Percentiles rank a stretch among this genome's conserved stretches.
phyloP scores from a whole-genome alignment of 1,140 invertebrate species.

The Aphaenogaster rudis region DNA sequence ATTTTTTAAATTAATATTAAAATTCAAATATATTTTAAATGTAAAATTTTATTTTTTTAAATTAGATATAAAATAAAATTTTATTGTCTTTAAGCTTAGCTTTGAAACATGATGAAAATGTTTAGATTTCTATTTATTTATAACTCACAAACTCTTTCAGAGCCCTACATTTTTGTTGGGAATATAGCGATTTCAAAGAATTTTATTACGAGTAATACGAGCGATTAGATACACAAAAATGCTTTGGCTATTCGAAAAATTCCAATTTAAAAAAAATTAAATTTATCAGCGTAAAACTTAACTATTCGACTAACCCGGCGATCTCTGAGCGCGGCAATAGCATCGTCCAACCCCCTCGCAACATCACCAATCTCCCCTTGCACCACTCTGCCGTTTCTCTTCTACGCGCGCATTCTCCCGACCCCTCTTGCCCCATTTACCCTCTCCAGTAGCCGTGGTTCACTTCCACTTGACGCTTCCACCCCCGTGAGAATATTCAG shows the following conservation, averaged over 20 bases:
- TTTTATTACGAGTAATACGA: not conserved
- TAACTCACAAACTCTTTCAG: not conserved
- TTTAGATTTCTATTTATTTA: not conserved
- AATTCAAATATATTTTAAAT: not conserved
- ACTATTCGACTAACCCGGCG: constrained; percentile 75
- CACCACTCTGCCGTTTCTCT: constrained; percentile 22
- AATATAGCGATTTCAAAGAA: not conserved
- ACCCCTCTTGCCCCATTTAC: constrained; percentile 72
- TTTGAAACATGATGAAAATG: not conserved
- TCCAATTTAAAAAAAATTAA: not conserved
- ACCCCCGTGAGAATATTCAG: constrained; percentile 77
- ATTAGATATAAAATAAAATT: not conserved
- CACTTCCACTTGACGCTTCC: constrained; percentile 66
- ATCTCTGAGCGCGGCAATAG: constrained; percentile 75
- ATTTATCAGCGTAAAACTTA: constrained; percentile 73
- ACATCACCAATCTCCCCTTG: constrained; percentile 18
- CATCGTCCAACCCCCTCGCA: constrained; percentile 69
- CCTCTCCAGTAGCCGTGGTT: constrained; percentile 63
- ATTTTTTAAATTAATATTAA: constrained; percentile 6
- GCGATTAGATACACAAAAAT: not conserved
- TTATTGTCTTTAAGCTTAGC: not conserved
- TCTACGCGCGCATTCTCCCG: constrained; percentile 70
- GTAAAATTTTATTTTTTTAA: not conserved
- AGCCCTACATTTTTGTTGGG: not conserved
- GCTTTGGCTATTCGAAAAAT: not conserved